Percentiles rank a stretch among this genome's conserved stretches.
Conservation (phyloP, 2,797 vertebrate genomes). For the Merluccius polli region DNA sequence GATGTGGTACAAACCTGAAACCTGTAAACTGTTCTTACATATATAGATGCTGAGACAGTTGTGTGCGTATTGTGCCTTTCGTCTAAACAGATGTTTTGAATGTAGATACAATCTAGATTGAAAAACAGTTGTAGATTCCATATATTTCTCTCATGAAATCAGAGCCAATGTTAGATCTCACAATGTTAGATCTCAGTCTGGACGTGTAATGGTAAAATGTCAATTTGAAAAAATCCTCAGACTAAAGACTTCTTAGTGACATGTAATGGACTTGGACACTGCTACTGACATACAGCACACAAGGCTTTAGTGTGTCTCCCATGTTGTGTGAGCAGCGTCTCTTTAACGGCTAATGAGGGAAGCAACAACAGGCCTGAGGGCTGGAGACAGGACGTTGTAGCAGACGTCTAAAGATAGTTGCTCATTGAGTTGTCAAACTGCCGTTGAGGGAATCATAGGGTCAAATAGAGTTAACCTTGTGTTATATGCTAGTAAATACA, state of each 20-base stretch:
- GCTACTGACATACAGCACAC: constrained; percentile 46
- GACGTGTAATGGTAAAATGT: not conserved
- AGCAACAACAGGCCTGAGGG: constrained; percentile 69
- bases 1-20: not conserved
- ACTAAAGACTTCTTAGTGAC: constrained; percentile 42
- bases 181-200: not conserved
- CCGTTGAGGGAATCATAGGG: constrained; percentile 50
- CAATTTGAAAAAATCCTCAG: constrained; percentile 44
- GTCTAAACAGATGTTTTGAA: not conserved
- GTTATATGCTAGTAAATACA: constrained; percentile 4
- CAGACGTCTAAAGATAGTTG: constrained; percentile 59
- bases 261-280: constrained; percentile 46
- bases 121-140: not conserved
- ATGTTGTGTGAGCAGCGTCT: constrained; percentile 31
- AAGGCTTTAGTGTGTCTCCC: constrained; percentile 40
- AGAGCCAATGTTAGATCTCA: not conserved
- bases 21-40: not conserved
- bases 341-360: constrained; percentile 67
- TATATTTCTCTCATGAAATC: not conserved
- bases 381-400: constrained; percentile 58
- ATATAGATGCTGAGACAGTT: not conserved
- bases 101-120: too few species aligned
- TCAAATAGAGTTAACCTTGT: constrained; percentile 56
- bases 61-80: not conserved
- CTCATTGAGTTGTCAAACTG: constrained; percentile 51